phyloP scores from a whole-genome alignment of 1,140 invertebrate species.

The Aphaenogaster rudis region DNA sequence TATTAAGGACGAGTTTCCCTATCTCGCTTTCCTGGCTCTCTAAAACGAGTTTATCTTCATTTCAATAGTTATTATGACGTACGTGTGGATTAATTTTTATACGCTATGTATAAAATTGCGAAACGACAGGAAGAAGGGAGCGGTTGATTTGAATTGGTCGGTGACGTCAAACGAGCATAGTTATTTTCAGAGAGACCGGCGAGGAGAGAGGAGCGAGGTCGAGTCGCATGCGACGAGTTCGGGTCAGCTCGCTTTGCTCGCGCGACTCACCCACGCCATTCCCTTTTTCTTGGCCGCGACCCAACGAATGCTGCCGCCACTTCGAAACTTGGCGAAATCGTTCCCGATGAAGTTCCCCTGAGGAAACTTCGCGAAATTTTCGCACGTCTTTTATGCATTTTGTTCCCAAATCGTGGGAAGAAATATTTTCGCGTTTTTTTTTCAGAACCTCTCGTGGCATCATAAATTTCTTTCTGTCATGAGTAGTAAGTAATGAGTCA shows the following conservation, averaged over 20 bases:
- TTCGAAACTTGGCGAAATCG: slow-evolving; percentile 54
- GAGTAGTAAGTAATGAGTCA: background rate
- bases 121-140: slow-evolving; percentile 40
- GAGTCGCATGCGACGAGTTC: slow-evolving; percentile 81
- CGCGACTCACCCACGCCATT: slow-evolving; percentile 84
- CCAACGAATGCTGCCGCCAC: slow-evolving; percentile 74
- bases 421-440: background rate
- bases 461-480: background rate
- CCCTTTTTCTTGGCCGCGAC: slow-evolving; percentile 78
- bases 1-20: too few species aligned
- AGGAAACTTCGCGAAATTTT: slow-evolving; percentile 25
- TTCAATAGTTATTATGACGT: background rate
- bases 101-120: slow-evolving; percentile 71
- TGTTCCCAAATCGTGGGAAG: background rate
- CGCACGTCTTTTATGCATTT: background rate
- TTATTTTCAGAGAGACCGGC: slow-evolving; percentile 81
- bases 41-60: background rate
- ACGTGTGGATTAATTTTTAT: slow-evolving; percentile 36
- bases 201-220: slow-evolving; percentile 80
- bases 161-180: slow-evolving; percentile 82
- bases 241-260: slow-evolving; percentile 83
- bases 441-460: background rate
- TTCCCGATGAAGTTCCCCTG: slow-evolving; percentile 38
- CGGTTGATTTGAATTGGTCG: slow-evolving; percentile 72
- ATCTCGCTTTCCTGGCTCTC: background rate